Conservation (phyloP, 2,113 vertebrate genomes). For the Plecturocebus donacophilus region DNA sequence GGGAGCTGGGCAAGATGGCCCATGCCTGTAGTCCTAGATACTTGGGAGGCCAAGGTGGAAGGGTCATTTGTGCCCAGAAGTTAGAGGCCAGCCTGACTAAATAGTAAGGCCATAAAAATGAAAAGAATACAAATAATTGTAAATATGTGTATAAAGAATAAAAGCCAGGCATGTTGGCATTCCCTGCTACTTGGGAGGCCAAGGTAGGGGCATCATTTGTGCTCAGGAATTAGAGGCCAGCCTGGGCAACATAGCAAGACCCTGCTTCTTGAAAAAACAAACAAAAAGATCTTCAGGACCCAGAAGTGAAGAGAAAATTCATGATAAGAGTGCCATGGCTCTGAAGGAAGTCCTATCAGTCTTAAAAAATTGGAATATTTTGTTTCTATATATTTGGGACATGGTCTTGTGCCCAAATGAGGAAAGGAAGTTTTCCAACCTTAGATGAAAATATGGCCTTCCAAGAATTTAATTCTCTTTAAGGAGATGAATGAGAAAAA, state of each 20-base stretch:
- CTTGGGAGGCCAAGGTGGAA: too few relatives aligned
- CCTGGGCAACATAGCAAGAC: neutral
- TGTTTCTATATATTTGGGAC: neutral
- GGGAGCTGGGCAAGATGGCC: too few relatives aligned
- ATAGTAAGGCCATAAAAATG: too few relatives aligned
- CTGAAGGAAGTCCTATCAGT: neutral
- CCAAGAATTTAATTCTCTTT: neutral
- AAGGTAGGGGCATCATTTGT: neutral
- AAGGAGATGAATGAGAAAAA: neutral
- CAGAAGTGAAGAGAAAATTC: neutral
- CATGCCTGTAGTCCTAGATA: too few relatives aligned
- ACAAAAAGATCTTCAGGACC: neutral
- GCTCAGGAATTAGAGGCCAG: neutral
- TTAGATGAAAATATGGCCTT: neutral
- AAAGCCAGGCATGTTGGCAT: neutral
- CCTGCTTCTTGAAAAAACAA: neutral
- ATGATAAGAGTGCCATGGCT: neutral
- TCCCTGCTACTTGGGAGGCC: neutral
- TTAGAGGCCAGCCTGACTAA: too few relatives aligned
- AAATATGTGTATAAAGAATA: neutral
- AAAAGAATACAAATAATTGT: too few relatives aligned
- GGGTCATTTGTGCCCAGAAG: too few relatives aligned
- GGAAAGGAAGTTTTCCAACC: neutral
- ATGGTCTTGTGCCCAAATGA: neutral
- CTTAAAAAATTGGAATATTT: neutral